Evolutionary conservation across 2,888 invertebrate species (phyloP), one percentile per base, ranked within the genome.

Genomic region (Agrilus mali): DNA sequence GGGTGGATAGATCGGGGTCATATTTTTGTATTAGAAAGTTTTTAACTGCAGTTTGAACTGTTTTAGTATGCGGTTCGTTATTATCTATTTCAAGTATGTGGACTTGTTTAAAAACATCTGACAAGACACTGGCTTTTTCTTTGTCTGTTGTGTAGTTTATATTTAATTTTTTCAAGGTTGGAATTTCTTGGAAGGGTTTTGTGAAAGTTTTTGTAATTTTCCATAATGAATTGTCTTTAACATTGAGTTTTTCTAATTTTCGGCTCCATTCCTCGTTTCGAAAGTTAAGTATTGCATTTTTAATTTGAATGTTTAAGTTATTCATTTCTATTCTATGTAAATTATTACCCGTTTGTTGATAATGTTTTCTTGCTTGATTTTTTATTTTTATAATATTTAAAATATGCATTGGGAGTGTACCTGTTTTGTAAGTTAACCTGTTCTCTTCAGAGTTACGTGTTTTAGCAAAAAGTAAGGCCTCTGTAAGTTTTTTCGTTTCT

Each of bases 171-270:
- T n/a, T n/a, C n/a, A n/a, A n/a, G n/a, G n/a, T n/a, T n/a, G n/a
- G n/a, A n/a, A n/a, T n/a, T n/a, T n/a, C n/a, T n/a, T n/a, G n/a
- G n/a, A n/a, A n/a, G n/a, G n/a, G n/a, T n/a, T n/a, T n/a, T n/a
- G n/a, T n/a, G n/a, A n/a, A 7, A 22, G 4, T 4, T 31, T 31
- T 42, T 7, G 38, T 39, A 3, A 38, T 10, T 31, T 31, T n/a
- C 43, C 43, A 42, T 3, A 42, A 12, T 5, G 32, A n/a, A 7
- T 32, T 22, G 39, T 39, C 32, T 15, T 39, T 35, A 2, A 16
- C 14, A 8, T 22, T 13, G 8, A 17, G 31, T 14, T 31, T 8
- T 16, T 15, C 15, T 14, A 13, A 7, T 10, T 31, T 20, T n/a
- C 17, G 3, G 7, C 10, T 8, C 32, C 33, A 40, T 8, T n/a